phyloP scores from a whole-genome alignment of 2,113 vertebrate species.

The Phasianus colchicus region DNA sequence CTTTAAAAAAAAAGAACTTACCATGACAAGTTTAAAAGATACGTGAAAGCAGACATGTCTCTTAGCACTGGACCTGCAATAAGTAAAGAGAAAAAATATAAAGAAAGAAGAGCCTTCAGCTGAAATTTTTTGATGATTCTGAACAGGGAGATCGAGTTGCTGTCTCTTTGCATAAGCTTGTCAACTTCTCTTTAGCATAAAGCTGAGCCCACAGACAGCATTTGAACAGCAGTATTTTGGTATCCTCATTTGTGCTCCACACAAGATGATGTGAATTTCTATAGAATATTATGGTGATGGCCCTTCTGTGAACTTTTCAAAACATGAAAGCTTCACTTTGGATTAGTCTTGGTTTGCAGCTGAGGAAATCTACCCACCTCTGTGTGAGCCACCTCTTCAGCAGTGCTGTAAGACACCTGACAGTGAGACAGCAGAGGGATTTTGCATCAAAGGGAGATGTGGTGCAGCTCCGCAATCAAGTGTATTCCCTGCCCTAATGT shows the following conservation, averaged over 20 bases:
- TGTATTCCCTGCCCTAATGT: neutral
- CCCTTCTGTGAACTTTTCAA: neutral
- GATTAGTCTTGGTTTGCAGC: neutral
- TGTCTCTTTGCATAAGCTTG: neutral
- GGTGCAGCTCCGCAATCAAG: too few species aligned
- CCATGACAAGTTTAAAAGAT: neutral
- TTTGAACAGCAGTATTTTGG: neutral
- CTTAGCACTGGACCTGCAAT: neutral
- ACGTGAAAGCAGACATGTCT: neutral
- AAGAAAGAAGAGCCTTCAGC: neutral
- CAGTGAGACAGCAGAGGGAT: accelerated
- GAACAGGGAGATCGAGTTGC: neutral
- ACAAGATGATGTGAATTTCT: neutral
- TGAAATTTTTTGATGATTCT: neutral
- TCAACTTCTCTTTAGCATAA: neutral
- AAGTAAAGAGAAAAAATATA: neutral
- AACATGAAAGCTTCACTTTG: neutral
- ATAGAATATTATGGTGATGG: neutral
- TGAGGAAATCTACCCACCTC: neutral
- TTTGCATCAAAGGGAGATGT: neutral
- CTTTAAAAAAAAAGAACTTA: neutral
- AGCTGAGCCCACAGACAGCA: neutral
- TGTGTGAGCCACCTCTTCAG: neutral
- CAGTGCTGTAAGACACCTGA: accelerated
- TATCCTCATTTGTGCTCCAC: accelerated